Base-by-base conservation (phyloP, 1,140 invertebrate genomes). In the Lordiphosa stackelbergi region DNA sequence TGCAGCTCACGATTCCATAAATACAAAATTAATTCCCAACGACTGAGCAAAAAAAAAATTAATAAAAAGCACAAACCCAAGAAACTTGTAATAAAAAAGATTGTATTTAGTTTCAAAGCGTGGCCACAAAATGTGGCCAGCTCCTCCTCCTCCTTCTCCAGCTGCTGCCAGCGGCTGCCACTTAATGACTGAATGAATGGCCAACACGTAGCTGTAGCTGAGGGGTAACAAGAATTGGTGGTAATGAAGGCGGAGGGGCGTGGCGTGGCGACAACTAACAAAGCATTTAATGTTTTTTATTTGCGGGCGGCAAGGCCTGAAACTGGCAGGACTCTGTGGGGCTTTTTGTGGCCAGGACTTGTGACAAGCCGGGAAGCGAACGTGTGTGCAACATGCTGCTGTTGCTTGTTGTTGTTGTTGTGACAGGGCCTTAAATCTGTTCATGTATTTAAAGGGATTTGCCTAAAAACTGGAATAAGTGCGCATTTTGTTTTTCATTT, bases 281-380 rank as follows among this genome's bases (percentile, higher is more conserved):
- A 75, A 79, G 71, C 71, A 71, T 79, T 79, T 71, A 79, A 81
- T 75, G 75, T 73, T 79, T 79, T n/a, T 81, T 79, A 79, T 79
- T 79, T 79, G 74, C 66, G 77, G 74, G 74, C 63, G 58, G 58
- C 71, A 81, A 56, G 59, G 64, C 71, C 71, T 74, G 66, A 70
- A 79, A 74, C 46, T 77, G 73, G 63, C 73, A 57, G 66, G 56
- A 31, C 49, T 68, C 66, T 53, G 64, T 60, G 48, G 47, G 65
- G 54, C 48, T 68, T 68, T 59, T 65, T 31, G 46, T 13, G 63
- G 53, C 54, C 64, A 48, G 64, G 63, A 58, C 54, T 59, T 48
- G 54, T 66, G 63, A 66, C 64, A 66, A 66, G 68, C 59, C 24
- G 51, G 36, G 16, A 24, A 28, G 12, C 8, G 13, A 34, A 4